Evolutionary conservation across 2,797 vertebrate species (phyloP).

Genomic region (Esox lucius): DNA sequence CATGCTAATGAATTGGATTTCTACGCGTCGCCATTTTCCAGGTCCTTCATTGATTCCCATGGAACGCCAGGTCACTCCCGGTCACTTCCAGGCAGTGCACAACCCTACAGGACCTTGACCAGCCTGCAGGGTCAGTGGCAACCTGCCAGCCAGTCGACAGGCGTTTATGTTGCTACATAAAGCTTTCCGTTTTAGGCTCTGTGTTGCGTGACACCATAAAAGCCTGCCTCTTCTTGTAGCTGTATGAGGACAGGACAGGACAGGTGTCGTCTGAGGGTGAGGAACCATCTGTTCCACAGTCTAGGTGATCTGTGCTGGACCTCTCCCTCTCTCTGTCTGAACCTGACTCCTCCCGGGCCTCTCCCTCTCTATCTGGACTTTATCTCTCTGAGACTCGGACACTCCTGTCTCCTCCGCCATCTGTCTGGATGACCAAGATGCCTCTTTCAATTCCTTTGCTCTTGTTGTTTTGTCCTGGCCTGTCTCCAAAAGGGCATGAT

Average conservation of each 20-base stretch:
- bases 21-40: background rate
- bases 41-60: background rate
- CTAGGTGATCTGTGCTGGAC: slow-evolving; percentile 24
- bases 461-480: background rate
- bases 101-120: background rate
- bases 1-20: background rate
- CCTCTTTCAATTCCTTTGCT: slow-evolving; percentile 22
- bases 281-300: slow-evolving; percentile 55
- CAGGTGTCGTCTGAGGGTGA: slow-evolving; percentile 49
- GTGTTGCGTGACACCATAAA: slow-evolving; percentile 15
- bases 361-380: slow-evolving; percentile 8
- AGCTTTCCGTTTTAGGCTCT: slow-evolving; percentile 11
- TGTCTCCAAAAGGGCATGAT: background rate
- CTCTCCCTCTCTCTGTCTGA: slow-evolving; percentile 25
- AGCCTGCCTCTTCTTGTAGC: slow-evolving; percentile 24
- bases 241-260: slow-evolving; percentile 38
- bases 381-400: slow-evolving; percentile 1
- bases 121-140: slow-evolving; percentile 2
- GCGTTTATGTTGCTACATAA: slow-evolving; percentile 11
- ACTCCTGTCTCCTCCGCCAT: slow-evolving; percentile 56
- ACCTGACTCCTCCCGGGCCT: slow-evolving; percentile 28
- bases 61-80: background rate
- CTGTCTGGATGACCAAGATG: slow-evolving; percentile 46
- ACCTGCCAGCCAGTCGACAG: background rate
- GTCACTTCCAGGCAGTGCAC: background rate